Evolutionary conservation across 2,797 vertebrate genomes (phyloP).

Genomic region (Peromyscus nudipes): DNA sequence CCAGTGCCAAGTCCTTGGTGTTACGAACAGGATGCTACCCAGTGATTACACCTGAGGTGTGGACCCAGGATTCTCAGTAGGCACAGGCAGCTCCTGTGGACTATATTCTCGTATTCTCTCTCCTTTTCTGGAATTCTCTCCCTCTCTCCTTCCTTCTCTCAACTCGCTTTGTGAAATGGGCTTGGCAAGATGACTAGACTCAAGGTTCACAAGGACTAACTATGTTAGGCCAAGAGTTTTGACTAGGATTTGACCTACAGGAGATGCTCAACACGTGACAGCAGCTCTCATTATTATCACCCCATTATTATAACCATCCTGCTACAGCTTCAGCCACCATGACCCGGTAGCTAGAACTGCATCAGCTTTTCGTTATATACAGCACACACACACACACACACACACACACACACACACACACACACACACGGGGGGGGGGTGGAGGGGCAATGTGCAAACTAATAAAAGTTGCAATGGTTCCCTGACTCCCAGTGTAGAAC

Average conservation of each 20-base stretch:
- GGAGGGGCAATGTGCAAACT: neutral
- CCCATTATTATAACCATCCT: neutral
- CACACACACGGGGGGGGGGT: neutral
- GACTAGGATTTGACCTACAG: neutral
- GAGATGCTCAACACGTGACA: neutral
- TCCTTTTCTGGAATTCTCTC: neutral
- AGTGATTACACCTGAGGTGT: accelerated
- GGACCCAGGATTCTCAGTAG: neutral
- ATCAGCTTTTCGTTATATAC: neutral
- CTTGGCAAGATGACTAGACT: neutral
- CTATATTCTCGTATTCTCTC: neutral
- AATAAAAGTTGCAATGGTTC: neutral
- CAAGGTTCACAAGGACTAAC: neutral
- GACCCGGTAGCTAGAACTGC: neutral
- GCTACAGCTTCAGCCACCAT: neutral
- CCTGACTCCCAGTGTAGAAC: neutral
- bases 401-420: neutral
- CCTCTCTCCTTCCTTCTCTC: neutral
- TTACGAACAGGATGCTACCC: neutral
- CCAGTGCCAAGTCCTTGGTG: neutral
- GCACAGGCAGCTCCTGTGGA: neutral
- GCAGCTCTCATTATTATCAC: neutral
- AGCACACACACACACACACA: accelerated
- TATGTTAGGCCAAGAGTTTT: neutral
- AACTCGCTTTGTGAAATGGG: slow-evolving; percentile 3